Evolutionary conservation across 2,113 vertebrate genomes (phyloP).

Genomic region (Aplodontia rufa): DNA sequence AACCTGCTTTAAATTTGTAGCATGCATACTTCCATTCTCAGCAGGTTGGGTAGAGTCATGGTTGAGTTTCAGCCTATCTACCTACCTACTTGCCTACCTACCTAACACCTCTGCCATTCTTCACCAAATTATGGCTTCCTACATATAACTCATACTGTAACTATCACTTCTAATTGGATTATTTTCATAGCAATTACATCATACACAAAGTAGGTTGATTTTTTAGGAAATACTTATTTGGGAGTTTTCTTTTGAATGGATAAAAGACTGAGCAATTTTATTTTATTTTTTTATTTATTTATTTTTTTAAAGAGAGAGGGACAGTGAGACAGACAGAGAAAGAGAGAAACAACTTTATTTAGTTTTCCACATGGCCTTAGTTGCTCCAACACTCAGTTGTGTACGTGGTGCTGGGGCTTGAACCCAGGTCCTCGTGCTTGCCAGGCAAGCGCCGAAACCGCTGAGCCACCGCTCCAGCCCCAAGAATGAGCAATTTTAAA

Average conservation of each 20-base stretch:
- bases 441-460: too few relatives aligned
- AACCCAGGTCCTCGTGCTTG: too few relatives aligned
- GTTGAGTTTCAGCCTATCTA: slow-evolving; percentile 10
- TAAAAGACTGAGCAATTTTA: background rate
- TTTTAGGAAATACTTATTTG: slow-evolving; percentile 29
- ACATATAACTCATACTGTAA: background rate
- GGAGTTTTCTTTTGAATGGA: background rate
- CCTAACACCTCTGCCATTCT: background rate
- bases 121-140: background rate
- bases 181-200: background rate
- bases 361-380: too few relatives aligned
- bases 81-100: background rate
- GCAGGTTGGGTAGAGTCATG: background rate
- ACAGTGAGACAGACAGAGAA: too few relatives aligned
- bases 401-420: too few relatives aligned
- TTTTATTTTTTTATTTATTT: too few relatives aligned
- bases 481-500: background rate
- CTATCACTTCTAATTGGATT: background rate
- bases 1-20: background rate
- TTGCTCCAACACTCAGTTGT: too few relatives aligned
- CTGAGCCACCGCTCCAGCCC: too few relatives aligned
- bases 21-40: slow-evolving; percentile 1
- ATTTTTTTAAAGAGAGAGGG: too few relatives aligned
- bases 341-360: too few relatives aligned
- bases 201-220: background rate